Conservation (phyloP, 2,888 invertebrate species). For the Andrena praecox region DNA sequence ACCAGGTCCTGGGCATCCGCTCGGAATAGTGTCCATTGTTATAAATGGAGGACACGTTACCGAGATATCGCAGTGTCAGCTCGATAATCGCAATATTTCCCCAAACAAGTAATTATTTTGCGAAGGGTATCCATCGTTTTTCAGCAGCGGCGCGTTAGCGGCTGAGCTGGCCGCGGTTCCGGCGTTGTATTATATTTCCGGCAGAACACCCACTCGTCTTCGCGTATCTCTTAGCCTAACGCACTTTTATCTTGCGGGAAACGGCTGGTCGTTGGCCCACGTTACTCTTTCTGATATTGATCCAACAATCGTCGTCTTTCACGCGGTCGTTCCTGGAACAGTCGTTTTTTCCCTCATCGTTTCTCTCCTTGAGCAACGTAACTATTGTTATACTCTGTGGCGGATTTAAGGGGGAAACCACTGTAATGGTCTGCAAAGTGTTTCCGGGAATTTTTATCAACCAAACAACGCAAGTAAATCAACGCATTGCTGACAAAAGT, state of each 20-base stretch:
- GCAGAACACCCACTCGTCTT: conserved; percentile 72
- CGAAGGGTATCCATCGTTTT: neutral
- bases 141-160: conserved; percentile 29
- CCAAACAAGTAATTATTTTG: neutral
- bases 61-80: neutral
- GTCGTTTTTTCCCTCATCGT: neutral
- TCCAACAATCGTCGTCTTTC: conserved; percentile 43
- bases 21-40: too few relatives aligned
- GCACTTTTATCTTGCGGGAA: conserved; percentile 77
- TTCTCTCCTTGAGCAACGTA: neutral
- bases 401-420: too few relatives aligned
- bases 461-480: too few relatives aligned
- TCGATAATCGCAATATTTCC: neutral
- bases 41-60: too few relatives aligned
- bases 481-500: too few relatives aligned
- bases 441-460: too few relatives aligned
- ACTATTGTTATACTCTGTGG: neutral
- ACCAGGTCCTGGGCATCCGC: too few relatives aligned
- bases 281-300: conserved; percentile 53
- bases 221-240: conserved; percentile 73
- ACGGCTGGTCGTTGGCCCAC: conserved; percentile 80
- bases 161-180: conserved; percentile 48
- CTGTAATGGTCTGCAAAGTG: too few relatives aligned
- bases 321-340: neutral
- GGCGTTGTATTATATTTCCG: conserved; percentile 56